phyloP scores from a whole-genome alignment of 2,113 vertebrate genomes.

The Erythrolamprus reginae region DNA sequence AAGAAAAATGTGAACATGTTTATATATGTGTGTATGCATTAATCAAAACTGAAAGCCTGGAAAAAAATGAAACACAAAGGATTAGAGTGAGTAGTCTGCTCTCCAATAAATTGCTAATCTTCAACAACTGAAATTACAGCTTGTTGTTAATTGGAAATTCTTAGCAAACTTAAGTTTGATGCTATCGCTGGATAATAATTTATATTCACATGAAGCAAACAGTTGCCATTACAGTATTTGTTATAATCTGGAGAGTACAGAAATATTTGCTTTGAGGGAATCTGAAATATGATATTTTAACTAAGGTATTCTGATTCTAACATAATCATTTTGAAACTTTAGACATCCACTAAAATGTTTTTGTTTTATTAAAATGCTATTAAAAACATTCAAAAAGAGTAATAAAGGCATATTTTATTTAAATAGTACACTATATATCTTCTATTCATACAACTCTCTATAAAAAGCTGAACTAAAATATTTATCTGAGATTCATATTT shows the following conservation, averaged over 20 bases:
- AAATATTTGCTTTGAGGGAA: conserved; percentile 29
- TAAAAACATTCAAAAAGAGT: background rate
- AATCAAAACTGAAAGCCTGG: conserved; percentile 61
- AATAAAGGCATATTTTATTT: background rate
- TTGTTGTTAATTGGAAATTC: conserved; percentile 47
- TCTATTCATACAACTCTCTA: background rate
- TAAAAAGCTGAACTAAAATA: background rate
- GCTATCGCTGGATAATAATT: conserved; percentile 32
- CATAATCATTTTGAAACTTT: background rate
- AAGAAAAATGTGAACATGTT: conserved; percentile 4
- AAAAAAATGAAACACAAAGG: conserved; percentile 51
- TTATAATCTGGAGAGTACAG: conserved; percentile 25
- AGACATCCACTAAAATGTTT: background rate
- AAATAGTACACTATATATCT: background rate
- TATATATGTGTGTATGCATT: conserved; percentile 36
- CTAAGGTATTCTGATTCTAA: background rate
- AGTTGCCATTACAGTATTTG: conserved; percentile 36
- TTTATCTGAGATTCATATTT: background rate
- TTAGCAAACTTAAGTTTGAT: conserved; percentile 7
- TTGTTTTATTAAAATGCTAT: background rate
- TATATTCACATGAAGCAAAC: conserved; percentile 43
- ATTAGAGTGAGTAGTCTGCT: conserved; percentile 50
- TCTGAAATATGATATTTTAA: background rate
- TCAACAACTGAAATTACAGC: conserved; percentile 26
- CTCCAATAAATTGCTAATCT: conserved; percentile 43